Conservation (phyloP, 2,888 invertebrate species). For the Agrochola macilenta region DNA sequence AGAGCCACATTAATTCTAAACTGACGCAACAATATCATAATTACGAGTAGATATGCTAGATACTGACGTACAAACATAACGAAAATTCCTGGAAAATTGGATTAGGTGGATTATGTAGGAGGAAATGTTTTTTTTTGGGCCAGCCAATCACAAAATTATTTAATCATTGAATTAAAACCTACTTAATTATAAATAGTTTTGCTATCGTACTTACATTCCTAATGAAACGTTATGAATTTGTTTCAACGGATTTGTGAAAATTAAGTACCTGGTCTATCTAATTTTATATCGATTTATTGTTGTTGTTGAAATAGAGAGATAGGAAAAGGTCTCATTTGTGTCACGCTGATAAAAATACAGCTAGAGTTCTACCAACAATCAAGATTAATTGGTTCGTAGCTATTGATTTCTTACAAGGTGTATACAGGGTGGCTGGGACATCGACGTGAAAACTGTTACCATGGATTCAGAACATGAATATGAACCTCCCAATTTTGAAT, state of each 20-base stretch:
- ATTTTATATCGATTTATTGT: neutral
- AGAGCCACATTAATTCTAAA: constrained; percentile 9
- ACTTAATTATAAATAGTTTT: constrained; percentile 16
- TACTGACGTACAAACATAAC: constrained; percentile 30
- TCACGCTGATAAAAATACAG: neutral
- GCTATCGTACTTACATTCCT: constrained; percentile 13
- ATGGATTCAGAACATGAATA: no score
- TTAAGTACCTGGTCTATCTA: neutral
- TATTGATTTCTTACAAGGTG: neutral
- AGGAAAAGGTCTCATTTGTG: neutral
- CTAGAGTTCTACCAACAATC: neutral
- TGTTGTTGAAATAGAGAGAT: no score
- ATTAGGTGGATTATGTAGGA: constrained; percentile 24
- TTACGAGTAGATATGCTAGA: constrained; percentile 38
- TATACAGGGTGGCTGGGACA: no score
- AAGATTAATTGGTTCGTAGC: neutral
- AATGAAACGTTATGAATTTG: neutral
- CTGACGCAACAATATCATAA: constrained; percentile 27
- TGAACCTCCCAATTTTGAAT: no score
- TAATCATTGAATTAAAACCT: constrained; percentile 18
- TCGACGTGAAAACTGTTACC: no score
- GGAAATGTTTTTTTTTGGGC: constrained; percentile 16
- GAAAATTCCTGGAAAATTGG: constrained; percentile 46
- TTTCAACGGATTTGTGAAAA: constrained; percentile 6
- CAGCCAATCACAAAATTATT: constrained; percentile 28